Conservation (phyloP, 2,797 vertebrate genomes). For the Leptoclinus maculatus region DNA sequence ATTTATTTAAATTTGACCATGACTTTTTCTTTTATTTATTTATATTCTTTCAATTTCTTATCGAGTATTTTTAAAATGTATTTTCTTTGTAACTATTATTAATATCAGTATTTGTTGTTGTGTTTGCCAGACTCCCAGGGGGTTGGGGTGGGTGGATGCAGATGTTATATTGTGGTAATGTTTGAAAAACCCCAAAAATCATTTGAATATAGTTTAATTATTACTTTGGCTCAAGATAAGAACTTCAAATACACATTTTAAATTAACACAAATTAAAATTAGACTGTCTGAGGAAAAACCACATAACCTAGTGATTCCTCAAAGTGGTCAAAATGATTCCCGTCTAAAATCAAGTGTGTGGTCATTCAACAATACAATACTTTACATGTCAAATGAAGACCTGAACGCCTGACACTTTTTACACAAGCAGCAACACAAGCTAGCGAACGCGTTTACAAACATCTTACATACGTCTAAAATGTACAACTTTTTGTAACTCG, state of each 20-base stretch:
- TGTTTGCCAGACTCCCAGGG: neutral
- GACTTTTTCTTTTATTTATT: neutral
- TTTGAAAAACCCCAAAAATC: neutral
- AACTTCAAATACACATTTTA: constrained; percentile 19
- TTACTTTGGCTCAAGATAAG: constrained; percentile 30
- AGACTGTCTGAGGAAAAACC: neutral
- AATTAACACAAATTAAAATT: constrained; percentile 22
- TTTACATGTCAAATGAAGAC: constrained; percentile 2
- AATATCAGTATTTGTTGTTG: neutral
- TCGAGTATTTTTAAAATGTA: neutral
- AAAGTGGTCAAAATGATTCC: constrained; percentile 4
- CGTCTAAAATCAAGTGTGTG: neutral
- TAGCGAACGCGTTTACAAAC: constrained; percentile 19
- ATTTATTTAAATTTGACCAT: neutral
- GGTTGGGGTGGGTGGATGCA: no score
- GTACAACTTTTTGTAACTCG: constrained; percentile 4
- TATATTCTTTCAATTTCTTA: neutral
- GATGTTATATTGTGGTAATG: neutral
- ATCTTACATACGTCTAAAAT: constrained; percentile 5
- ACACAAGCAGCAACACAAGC: constrained; percentile 11
- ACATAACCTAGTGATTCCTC: neutral
- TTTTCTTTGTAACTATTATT: neutral
- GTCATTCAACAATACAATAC: constrained; percentile 7
- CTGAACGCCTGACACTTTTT: neutral
- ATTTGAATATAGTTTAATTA: neutral